Evolutionary conservation across 2,797 vertebrate genomes (phyloP), one percentile per base, ranked within the genome.

Genomic region (Peromyscus melanophrys): DNA sequence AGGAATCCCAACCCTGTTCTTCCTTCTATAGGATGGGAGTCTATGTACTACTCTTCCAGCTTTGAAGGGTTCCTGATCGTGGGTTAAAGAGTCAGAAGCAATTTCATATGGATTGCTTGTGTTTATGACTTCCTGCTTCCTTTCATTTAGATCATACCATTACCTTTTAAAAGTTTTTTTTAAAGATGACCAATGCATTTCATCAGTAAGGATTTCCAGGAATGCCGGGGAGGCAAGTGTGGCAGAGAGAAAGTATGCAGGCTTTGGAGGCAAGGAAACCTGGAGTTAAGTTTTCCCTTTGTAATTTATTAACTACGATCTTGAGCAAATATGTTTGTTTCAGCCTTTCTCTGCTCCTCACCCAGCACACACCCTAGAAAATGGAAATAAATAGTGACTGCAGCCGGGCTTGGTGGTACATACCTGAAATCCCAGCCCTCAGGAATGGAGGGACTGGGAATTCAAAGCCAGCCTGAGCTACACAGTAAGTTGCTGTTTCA

Each of bases 171-270:
- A 43, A 83, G 71, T 75, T 43, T 34, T 34, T 95, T 90, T 63
- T 69, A 31, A 94, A 94, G 77, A 96, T 96, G 90, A 96, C 86
- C 63, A 80, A 77, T 96, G 55, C 31, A 89, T 96, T 93, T 96
- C 90, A 96, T 89, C 82, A 88, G 67, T 76, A 78, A 93, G 94
- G 52, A 96, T 97, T 97, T 96, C 94, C 97, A 97, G 78, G 69
- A 95, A 95, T 95, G 76, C 83, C 85, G 29, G 76, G 84, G 73
- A 97, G 89, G 88, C 65, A 88, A 95, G 77, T 77, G 49, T 92
- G 80, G 49, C 77, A 80, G 61, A 89, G 55, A 69, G 57, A 91
- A 85, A 96, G 49, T 78, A 2, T 92, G 21, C 43, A 81, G 69
- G 16, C 52, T 96, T 94, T 89, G 21, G 80, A 89, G 52, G 92